Evolutionary conservation across 1,140 invertebrate genomes (phyloP), one percentile per base, ranked within the genome.

Genomic region (Battus philenor): DNA sequence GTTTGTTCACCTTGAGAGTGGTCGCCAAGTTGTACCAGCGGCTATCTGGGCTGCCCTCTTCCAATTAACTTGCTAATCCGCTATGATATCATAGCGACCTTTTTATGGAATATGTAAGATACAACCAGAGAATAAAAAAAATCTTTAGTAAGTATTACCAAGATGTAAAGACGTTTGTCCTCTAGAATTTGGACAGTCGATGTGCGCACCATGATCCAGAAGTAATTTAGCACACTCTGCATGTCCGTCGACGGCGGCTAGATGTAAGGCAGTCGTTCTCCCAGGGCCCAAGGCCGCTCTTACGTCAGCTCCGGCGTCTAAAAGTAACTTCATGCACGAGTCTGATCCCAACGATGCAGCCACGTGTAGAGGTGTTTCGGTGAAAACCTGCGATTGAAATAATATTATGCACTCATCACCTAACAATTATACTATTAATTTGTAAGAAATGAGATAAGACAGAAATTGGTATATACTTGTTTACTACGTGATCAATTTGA

Each of bases 311-410:
- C 93, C 93, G 47, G 92, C 87, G 36, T 86, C 87, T 16, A 95
- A 76, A 1, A 95, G 77, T 10, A 95, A 62, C 61, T 90, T 90
- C 2, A 93, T 86, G 62, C 92, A 93, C 36, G 86, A 82, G 0
- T 88, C 81, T 16, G 90, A 90, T 5, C 94, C 94, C 18, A 93
- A 77, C 30, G 91, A 89, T 9, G 93, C 91, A 5, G 94, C 94
- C 2, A 95, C 90, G 53, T 96, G 94, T 2, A 97, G 70, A 0
- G 94, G 93, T 0, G 94, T 95, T 83, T 95, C 93, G 2, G 92
- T 94, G 54, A 91, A 94, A 13, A 94, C 90, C 89, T 91, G 45
- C 5, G 60, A 58, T 26, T 36, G 9, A 8, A 30, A 22, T 20
- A 8, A 13, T 36, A 27, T 44, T 18, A 34, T 36, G 12, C 18